Percentiles rank a stretch among this genome's conserved stretches.
These are phyloP conservation scores for Meiosimyza decipiens DNA, from an alignment of 2,888 invertebrate genomes.

Conservation along the genomic window DNA sequence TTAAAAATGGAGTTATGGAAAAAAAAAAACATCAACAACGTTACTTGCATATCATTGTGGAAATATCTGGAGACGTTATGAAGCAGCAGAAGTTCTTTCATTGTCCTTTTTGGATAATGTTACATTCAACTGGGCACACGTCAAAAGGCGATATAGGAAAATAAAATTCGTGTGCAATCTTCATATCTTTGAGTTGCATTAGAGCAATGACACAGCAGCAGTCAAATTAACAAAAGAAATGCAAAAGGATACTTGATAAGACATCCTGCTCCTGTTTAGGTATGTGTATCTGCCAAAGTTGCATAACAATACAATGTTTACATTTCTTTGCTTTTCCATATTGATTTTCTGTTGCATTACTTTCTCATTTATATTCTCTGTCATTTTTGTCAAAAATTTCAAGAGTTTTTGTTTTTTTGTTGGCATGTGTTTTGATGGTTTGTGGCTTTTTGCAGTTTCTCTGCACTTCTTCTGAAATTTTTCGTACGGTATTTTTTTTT, in stretches of 20 bases:
- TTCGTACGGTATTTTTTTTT: too few species aligned
- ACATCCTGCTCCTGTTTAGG: neutral
- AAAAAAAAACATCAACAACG: neutral
- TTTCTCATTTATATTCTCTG: too few species aligned
- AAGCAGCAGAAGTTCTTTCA: too few species aligned
- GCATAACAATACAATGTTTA: conserved; percentile 9
- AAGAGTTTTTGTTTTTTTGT: too few species aligned
- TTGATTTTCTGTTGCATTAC: too few species aligned
- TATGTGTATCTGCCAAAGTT: neutral
- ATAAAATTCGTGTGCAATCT: conserved; percentile 12
- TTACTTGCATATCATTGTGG: conserved; percentile 12
- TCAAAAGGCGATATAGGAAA: neutral
- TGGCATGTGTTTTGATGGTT: too few species aligned
- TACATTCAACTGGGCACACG: neutral
- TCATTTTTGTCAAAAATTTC: too few species aligned
- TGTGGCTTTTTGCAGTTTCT: too few species aligned
- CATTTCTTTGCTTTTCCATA: neutral
- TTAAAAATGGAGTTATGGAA: neutral
- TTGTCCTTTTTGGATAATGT: too few species aligned
- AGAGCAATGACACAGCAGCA: neutral
- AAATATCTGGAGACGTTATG: too few species aligned
- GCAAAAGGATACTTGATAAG: conserved; percentile 1
- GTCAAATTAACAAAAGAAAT: neutral
- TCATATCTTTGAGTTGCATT: neutral
- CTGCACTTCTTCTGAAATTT: too few species aligned